phyloP scores from a whole-genome alignment of 1,140 invertebrate genomes.

The Bathynomus jamesi region DNA sequence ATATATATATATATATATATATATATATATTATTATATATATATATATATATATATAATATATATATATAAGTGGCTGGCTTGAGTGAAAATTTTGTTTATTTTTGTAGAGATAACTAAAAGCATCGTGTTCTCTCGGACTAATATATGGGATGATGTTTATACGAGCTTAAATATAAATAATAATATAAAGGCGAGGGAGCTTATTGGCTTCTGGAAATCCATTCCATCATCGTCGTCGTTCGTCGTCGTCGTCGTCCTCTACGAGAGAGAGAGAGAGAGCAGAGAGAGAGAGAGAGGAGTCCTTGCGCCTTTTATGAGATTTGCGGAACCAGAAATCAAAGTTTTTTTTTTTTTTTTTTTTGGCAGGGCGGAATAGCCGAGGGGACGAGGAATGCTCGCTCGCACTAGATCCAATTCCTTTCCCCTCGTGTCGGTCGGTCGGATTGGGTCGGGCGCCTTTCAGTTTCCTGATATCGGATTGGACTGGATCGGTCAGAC shows the following conservation, averaged over 20 bases:
- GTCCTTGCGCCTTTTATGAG: neutral
- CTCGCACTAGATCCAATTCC: no score
- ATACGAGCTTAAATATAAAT: neutral
- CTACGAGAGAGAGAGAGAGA: no score
- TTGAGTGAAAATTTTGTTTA: neutral
- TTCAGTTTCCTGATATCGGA: no score
- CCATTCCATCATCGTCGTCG: neutral
- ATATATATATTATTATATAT: neutral
- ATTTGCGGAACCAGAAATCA: neutral
- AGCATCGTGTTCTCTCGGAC: neutral
- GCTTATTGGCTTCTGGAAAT: neutral
- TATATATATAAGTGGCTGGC: neutral
- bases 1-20: no score
- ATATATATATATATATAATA: neutral
- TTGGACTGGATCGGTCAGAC: no score
- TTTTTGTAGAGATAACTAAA: neutral
- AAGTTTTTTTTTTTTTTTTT: neutral
- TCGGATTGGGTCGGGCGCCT: no score
- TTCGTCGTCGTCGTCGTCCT: no score
- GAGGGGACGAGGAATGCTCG: no score
- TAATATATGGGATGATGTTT: neutral
- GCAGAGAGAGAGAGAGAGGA: no score
- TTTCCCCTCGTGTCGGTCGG: no score
- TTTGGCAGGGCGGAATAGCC: neutral
- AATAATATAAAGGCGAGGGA: neutral